These are phyloP conservation scores for Anoplophora glabripennis DNA, from an alignment of 1,140 invertebrate genomes.

Conservation along the genomic window DNA sequence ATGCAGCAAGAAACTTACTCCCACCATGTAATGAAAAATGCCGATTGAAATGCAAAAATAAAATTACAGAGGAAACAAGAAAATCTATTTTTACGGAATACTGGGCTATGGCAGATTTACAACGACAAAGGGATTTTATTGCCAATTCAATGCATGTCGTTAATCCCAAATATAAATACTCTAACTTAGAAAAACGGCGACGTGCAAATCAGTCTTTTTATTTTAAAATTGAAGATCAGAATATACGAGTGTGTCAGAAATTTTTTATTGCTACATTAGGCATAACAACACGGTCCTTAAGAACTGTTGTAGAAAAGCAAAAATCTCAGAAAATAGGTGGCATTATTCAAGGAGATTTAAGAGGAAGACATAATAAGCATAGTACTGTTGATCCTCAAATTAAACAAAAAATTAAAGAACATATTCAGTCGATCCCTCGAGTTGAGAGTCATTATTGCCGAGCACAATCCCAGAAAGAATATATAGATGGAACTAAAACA, in stretches of 20 bases:
- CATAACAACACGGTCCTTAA: neutral
- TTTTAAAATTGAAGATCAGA: neutral
- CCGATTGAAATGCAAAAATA: neutral
- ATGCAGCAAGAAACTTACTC: too few species aligned
- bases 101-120: neutral
- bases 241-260: neutral
- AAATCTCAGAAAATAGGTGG: neutral
- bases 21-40: neutral
- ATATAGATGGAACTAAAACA: constrained; percentile 2
- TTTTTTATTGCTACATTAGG: neutral
- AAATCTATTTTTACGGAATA: neutral
- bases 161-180: neutral
- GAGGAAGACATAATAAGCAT: neutral
- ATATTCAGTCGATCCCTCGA: constrained; percentile 39
- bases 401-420: constrained; percentile 18
- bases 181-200: neutral
- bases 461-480: neutral
- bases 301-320: neutral
- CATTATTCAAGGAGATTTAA: neutral
- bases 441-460: neutral
- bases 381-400: constrained; percentile 18
- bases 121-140: neutral
- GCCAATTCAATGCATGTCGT: neutral
- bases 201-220: neutral
- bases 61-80: neutral